Percentiles rank a stretch among this genome's conserved stretches.
phyloP scores from a whole-genome alignment of 2,113 vertebrate species.

The Brachirus orientalis region DNA sequence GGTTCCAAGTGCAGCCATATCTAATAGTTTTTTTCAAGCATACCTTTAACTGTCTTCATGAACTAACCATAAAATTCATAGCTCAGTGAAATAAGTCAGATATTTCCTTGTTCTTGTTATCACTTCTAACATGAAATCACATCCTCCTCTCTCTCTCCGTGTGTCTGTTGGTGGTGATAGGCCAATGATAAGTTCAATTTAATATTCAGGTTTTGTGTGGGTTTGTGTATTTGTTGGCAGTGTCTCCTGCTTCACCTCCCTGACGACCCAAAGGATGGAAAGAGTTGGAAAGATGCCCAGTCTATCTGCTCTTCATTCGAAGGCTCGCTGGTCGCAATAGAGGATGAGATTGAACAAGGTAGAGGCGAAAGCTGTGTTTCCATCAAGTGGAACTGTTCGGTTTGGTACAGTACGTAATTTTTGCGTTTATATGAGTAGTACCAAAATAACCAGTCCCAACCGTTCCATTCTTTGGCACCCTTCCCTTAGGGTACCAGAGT shows the following conservation, averaged over 20 bases:
- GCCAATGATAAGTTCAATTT: constrained; percentile 28
- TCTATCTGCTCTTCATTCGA: constrained; percentile 83
- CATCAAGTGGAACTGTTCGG: no score
- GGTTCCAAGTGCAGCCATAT: no score
- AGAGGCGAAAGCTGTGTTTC: constrained; percentile 11
- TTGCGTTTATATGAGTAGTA: no score
- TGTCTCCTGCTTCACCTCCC: constrained; percentile 90
- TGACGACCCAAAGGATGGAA: constrained; percentile 78
- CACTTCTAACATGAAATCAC: neutral
- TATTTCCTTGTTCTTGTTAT: neutral
- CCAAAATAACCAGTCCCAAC: no score
- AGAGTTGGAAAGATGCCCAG: constrained; percentile 87
- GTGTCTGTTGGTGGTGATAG: neutral
- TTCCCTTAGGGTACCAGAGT: no score
- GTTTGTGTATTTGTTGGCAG: constrained; percentile 71
- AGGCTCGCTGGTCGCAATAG: constrained; percentile 85
- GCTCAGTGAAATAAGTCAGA: no score
- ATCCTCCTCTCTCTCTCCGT: neutral
- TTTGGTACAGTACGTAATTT: no score
- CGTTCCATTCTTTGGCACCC: no score
- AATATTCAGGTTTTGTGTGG: constrained; percentile 37
- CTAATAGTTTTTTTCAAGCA: no score
- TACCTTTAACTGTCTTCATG: no score
- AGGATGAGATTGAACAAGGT: constrained; percentile 95
- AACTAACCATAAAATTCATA: no score